Evolutionary conservation across 2,888 invertebrate species (phyloP), one percentile per base, ranked within the genome.

Genomic region (Hypsopygia costalis): DNA sequence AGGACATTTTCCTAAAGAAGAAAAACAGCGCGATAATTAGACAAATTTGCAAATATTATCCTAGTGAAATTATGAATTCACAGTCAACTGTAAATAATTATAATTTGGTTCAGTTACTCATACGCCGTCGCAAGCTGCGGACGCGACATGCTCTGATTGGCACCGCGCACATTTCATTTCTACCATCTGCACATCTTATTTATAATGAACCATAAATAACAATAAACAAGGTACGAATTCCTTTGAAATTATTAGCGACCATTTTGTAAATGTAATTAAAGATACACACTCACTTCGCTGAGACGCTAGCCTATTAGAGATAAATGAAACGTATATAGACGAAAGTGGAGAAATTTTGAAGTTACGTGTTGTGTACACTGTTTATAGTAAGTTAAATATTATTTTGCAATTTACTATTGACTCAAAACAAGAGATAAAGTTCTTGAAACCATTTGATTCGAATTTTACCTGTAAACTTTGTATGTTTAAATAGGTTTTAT

Each of bases 101-200:
- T 79, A 79, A 82, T 81, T 80, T 67, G 71, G 75, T 75, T 77
- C 74, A 83, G 79, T 81, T 79, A 77, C 66, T 79, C 72, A 69
- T 52, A 54, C 67, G 67, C 61, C 74, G 69, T 69, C 77, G 69
- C 68, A 60, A 63, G 63, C 62, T 55, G 60, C 71, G 70, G 75
- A 73, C 77, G 77, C 62, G 72, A 52, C 58, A 82, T 65, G 86
- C 82, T 86, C 86, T 86, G 65, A 81, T 85, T 58, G 68, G 30
- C 69, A 58, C 56, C 53, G 47, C 63, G 63, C 73, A 80, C 82
- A 80, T 85, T 86, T 85, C 80, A 81, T 86, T 87, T 86, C 80
- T 86, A 78, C 75, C 53, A 59, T 47, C 38, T 40, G 55, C 52
- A 36, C 46, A 44, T 51, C 44, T 61, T 53, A 59, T 55, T 63